These are phyloP conservation scores for Tupaia chinensis DNA, from an alignment of 2,113 vertebrate genomes.

Conservation along the genomic window DNA sequence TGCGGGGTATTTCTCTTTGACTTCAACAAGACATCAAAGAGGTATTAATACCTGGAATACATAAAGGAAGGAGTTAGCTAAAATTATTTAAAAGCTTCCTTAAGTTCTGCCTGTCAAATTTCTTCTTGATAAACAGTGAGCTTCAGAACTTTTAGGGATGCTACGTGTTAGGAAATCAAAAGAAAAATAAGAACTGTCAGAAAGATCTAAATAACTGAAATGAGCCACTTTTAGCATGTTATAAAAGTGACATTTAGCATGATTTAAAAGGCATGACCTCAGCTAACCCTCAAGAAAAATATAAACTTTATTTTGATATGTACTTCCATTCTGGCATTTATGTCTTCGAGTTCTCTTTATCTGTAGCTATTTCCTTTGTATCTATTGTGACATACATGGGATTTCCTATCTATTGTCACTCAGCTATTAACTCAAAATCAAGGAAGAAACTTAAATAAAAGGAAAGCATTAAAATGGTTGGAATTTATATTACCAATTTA, in stretches of 20 bases:
- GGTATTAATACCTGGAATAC: conserved; percentile 16
- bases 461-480: background rate
- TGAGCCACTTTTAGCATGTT: background rate
- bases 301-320: background rate
- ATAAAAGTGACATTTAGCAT: background rate
- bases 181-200: background rate
- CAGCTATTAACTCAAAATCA: conserved; percentile 29
- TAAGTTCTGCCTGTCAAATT: background rate
- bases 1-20: background rate
- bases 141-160: background rate
- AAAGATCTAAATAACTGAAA: background rate
- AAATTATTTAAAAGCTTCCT: conserved; percentile 6
- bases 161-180: conserved; percentile 11
- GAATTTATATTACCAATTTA: background rate
- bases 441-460: background rate
- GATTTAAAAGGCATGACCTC: background rate
- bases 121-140: background rate
- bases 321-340: background rate
- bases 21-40: conserved; percentile 49
- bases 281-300: too few relatives aligned
- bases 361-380: background rate
- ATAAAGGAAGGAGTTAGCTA: background rate
- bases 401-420: background rate
- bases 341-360: background rate
- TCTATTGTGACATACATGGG: background rate